Conservation (phyloP, 1,140 invertebrate species). For the Leucophenga varia region DNA sequence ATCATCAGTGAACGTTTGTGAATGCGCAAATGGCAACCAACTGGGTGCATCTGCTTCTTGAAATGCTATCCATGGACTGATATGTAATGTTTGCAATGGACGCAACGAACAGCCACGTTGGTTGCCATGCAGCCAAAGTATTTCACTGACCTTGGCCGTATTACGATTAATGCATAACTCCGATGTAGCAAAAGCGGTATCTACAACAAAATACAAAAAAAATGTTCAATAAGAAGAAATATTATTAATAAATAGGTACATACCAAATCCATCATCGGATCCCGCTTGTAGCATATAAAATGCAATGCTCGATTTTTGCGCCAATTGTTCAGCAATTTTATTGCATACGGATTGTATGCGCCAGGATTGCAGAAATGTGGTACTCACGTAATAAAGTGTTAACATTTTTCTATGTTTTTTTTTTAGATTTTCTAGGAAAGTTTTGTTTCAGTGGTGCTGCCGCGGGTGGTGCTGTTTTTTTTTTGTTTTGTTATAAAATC, state of each 20-base stretch:
- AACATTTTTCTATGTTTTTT: conserved; percentile 55
- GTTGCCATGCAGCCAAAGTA: conserved; percentile 60
- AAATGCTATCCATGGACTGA: conserved; percentile 50
- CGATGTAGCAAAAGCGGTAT: conserved; percentile 57
- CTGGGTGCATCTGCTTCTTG: conserved; percentile 32
- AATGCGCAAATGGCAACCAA: conserved; percentile 38
- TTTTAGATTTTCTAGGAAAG: background rate
- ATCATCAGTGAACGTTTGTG: background rate
- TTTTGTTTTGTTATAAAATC: background rate
- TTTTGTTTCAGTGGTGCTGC: background rate
- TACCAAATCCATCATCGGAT: conserved; percentile 45
- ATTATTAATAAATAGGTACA: conserved; percentile 10
- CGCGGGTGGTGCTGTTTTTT: background rate
- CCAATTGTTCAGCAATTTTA: conserved; percentile 56
- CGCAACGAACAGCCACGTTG: conserved; percentile 60
- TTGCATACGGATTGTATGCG: conserved; percentile 60
- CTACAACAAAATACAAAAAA: conserved; percentile 10
- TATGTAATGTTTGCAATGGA: conserved; percentile 56
- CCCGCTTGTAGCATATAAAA: conserved; percentile 52
- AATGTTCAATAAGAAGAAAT: background rate
- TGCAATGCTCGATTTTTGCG: conserved; percentile 47
- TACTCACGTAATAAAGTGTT: conserved; percentile 69
- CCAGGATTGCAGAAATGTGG: conserved; percentile 68
- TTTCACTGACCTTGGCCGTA: conserved; percentile 59
- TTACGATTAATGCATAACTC: conserved; percentile 59